Evolutionary conservation across 2,888 invertebrate species (phyloP).

Genomic region (Torymus aiolomorphi): DNA sequence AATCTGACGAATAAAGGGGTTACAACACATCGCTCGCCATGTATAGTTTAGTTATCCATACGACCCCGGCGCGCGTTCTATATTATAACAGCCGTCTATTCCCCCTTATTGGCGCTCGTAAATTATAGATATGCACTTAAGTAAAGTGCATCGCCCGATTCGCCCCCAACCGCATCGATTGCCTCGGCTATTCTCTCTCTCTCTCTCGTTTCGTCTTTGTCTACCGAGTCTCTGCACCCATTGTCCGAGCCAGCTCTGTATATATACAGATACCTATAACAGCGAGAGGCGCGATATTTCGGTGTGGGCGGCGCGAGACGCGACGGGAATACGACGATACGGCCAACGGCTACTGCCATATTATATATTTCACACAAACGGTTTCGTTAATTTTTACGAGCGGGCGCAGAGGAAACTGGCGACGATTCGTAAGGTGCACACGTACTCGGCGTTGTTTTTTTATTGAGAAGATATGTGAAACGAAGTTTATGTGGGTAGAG

Average conservation of each 20-base stretch:
- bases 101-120: slow-evolving; percentile 62
- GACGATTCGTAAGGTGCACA: too few relatives aligned
- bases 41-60: too few relatives aligned
- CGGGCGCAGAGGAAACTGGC: neutral
- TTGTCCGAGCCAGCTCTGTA: neutral
- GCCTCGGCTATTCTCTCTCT: slow-evolving; percentile 21
- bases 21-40: too few relatives aligned
- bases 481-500: too few relatives aligned
- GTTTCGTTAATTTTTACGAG: slow-evolving; percentile 1
- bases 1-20: slow-evolving; percentile 16
- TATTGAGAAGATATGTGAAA: too few relatives aligned
- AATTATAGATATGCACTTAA: slow-evolving; percentile 68
- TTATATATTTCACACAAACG: neutral
- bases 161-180: slow-evolving; percentile 48
- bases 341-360: neutral
- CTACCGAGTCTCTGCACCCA: neutral
- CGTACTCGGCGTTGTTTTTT: too few relatives aligned
- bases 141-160: slow-evolving; percentile 63
- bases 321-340: slow-evolving; percentile 1
- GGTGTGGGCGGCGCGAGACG: neutral
- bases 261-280: slow-evolving; percentile 9
- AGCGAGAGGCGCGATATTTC: too few relatives aligned
- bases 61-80: slow-evolving; percentile 7
- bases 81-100: slow-evolving; percentile 16
- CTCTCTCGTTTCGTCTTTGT: neutral